Base-by-base conservation (phyloP, 2,797 vertebrate species). In the Acridotheres tristis region DNA sequence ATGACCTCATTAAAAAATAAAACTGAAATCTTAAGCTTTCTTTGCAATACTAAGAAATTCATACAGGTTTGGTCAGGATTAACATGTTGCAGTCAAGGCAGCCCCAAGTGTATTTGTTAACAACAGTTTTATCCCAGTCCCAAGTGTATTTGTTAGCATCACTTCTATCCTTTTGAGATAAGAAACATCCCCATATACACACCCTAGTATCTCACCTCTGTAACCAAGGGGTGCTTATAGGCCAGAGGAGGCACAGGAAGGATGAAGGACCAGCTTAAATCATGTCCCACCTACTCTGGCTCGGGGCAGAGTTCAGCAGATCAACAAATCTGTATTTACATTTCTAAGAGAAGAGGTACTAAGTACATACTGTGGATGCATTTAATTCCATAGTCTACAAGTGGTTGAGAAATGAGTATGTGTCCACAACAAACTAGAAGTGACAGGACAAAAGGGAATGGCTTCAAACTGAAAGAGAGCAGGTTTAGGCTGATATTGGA, bases 21-120 rank as follows among this genome's bases (percentile, higher is more conserved):
- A 91, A 34, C 7, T 57, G 72, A 58, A 61, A 40, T 53, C 20
- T 9, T 3, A 69, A 73, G 55, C 25, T 22, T 16, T 36, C 65
- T 65, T 57, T 63, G 22, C 30, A 57, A 66, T 45, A 72, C 23
- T 32, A 57, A 63, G 40, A 76, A 76, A 54, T 0, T 2, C 13
- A 27, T 3, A n/a, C 0, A 3, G 21, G 32, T 82, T 81, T 76
- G 63, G 42, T 58, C 38, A 48, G 36, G 32, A 54, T 2, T 1
- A 65, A 58, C 1, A 3, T 4, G 12, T 10, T 59, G 34, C 11
- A 69, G 55, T 30, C 27, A 29, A 54, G 19, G 69, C 22, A 36
- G 13, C 22, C 40, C 43, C 3, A 42, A 69, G 32, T 18, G 19
- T 13, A 11, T 22, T n/a, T 34, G 13, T 54, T 42, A 34, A 30